phyloP scores from a whole-genome alignment of 2,113 vertebrate species.

The Paradoxurus hermaphroditus region DNA sequence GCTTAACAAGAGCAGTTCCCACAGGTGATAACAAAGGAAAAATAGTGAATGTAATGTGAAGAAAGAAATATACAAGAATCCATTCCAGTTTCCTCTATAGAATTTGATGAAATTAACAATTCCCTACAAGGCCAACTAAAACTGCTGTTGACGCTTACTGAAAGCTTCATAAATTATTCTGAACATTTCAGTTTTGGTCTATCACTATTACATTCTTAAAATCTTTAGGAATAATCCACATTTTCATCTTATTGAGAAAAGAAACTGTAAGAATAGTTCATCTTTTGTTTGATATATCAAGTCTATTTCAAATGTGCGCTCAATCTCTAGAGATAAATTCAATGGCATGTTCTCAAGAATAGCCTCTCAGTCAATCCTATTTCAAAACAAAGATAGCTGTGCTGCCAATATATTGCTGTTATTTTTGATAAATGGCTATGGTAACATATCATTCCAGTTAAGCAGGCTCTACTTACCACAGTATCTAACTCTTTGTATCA shows the following conservation, averaged over 20 bases:
- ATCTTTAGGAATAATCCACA: slow-evolving; percentile 22
- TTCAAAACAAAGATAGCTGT: slow-evolving; percentile 74
- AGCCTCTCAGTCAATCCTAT: slow-evolving; percentile 57
- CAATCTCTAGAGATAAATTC: slow-evolving; percentile 51
- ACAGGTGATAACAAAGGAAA: neutral
- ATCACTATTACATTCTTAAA: neutral
- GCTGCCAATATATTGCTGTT: slow-evolving; percentile 65
- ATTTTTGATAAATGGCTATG: slow-evolving; percentile 58
- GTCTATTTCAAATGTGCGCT: slow-evolving; percentile 42
- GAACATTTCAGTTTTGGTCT: neutral
- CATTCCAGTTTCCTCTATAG: slow-evolving; percentile 56
- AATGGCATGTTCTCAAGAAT: slow-evolving; percentile 41
- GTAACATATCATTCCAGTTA: slow-evolving; percentile 73
- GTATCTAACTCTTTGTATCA: slow-evolving; percentile 67
- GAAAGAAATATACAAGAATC: slow-evolving; percentile 13
- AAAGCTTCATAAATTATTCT: slow-evolving; percentile 32
- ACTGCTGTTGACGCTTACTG: slow-evolving; percentile 28
- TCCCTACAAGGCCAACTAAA: slow-evolving; percentile 38
- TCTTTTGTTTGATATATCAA: slow-evolving; percentile 51
- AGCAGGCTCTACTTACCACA: slow-evolving; percentile 72
- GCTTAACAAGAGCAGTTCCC: slow-evolving; percentile 32
- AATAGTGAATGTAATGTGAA: neutral
- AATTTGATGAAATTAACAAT: slow-evolving; percentile 66
- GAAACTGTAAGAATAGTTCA: slow-evolving; percentile 40
- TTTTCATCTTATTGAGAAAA: slow-evolving; percentile 32